Evolutionary conservation across 2,888 invertebrate species (phyloP), one percentile per base, ranked within the genome.

Genomic region (Notodonta dromedarius): DNA sequence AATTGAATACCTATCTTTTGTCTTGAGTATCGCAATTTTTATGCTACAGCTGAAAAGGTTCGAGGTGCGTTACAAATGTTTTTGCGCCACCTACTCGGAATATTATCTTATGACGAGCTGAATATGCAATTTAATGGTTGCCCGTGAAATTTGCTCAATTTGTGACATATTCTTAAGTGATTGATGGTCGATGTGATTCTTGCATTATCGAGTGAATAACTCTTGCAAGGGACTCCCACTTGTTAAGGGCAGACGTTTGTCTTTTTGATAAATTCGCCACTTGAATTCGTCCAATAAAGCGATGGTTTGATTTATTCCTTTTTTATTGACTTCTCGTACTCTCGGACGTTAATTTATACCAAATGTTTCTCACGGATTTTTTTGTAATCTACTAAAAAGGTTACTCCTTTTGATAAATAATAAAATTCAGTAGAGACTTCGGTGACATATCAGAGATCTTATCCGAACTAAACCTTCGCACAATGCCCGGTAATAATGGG

Each of bases 401-500:
- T 89, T 87, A 87, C 85, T 87, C 82, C 80, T 89, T 88, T 87
- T 82, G 83, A 83, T 84, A 79, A 84, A 82, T 78, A 85, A 90
- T 6, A 35, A 77, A 90, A 87, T 85, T 78, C 85, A 79, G 85
- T 84, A 87, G 85, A 86, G 85, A 86, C 85, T 83, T 81, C 82
- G 85, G 92, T 91, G 93, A 93, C 93, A 93, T 88, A 87, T 90
- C 88, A 79, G 82, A 92, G 93, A 93, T 93, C 89, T 91, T 91
- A 93, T 93, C 93, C 85, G 75, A 80, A 80, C 82, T 90, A 88
- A 91, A 88, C 84, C 90, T 90, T 91, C 77, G 90, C 91, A 93
- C 93, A 93, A 91, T 90, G 84, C 84, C 65, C 74, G 77, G 82
- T 88, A 89, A 92, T 93, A 93, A 93, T 90, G 86, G 90, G 71